Evolutionary conservation across 1,140 invertebrate genomes (phyloP).

Genomic region (Drosophila ogumai): DNA sequence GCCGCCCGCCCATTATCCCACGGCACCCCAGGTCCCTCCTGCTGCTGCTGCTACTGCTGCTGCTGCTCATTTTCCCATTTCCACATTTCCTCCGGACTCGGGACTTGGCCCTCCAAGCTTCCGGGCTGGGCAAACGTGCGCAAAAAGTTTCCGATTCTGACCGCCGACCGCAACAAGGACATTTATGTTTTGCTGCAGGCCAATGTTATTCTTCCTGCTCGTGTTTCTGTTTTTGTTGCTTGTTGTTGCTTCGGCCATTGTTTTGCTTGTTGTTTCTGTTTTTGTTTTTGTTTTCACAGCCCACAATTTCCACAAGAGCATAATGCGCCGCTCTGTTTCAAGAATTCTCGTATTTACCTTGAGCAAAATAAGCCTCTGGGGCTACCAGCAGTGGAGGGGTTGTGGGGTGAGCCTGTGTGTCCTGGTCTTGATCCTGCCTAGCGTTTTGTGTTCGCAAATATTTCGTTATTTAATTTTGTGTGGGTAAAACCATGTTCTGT

Average conservation of each 20-base stretch:
- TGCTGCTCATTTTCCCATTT: slow-evolving; percentile 5
- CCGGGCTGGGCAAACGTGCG: slow-evolving; percentile 46
- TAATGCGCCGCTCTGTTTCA: slow-evolving; percentile 60
- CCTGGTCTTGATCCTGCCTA: slow-evolving; percentile 2
- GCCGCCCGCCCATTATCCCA: slow-evolving; percentile 27
- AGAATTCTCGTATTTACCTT: slow-evolving; percentile 55
- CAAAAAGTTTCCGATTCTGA: slow-evolving; percentile 69
- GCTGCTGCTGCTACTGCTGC: not conserved
- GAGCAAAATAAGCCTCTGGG: slow-evolving; percentile 21
- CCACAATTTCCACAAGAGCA: slow-evolving; percentile 72
- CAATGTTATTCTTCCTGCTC: slow-evolving; percentile 49
- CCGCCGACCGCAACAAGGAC: slow-evolving; percentile 73
- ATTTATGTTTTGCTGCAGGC: slow-evolving; percentile 74
- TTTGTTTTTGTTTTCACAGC: slow-evolving; percentile 19
- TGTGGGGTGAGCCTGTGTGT: not conserved
- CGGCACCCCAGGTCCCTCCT: too few relatives aligned
- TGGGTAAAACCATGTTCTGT: slow-evolving; percentile 24
- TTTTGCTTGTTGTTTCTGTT: slow-evolving; percentile 28
- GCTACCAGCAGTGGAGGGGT: not conserved
- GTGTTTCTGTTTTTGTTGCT: slow-evolving; percentile 12
- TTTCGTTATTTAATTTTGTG: slow-evolving; percentile 66
- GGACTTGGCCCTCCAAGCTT: slow-evolving; percentile 21
- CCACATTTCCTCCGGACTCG: not conserved
- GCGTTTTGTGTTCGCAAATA: slow-evolving; percentile 40
- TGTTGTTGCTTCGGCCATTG: slow-evolving; percentile 7